Evolutionary conservation across 2,113 vertebrate genomes (phyloP).

Genomic region (Podarcis raffonei): DNA sequence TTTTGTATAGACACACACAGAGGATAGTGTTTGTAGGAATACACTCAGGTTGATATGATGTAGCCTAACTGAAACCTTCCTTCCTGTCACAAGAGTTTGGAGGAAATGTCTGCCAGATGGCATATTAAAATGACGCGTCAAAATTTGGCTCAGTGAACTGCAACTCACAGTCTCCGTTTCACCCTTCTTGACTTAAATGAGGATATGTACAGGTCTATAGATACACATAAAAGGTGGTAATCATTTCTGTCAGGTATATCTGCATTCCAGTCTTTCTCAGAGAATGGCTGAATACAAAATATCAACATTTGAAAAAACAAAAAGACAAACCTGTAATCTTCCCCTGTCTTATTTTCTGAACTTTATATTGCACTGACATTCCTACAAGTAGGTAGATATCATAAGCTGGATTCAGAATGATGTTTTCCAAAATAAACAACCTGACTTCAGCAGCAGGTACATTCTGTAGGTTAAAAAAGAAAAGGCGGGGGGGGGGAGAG

Average conservation of each 20-base stretch:
- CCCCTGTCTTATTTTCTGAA: slow-evolving; percentile 94
- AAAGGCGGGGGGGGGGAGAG: no score
- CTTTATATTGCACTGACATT: slow-evolving; percentile 88
- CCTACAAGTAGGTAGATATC: slow-evolving; percentile 91
- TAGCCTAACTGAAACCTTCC: not conserved
- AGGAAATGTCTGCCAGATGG: not conserved
- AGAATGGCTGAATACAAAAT: slow-evolving; percentile 22
- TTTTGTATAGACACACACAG: not conserved
- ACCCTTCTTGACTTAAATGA: not conserved
- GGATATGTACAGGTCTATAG: not conserved
- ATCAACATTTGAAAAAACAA: not conserved
- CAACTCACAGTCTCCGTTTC: not conserved
- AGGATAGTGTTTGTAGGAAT: not conserved
- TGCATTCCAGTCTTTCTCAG: slow-evolving; percentile 10
- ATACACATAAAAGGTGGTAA: not conserved
- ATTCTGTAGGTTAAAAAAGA: slow-evolving; percentile 73
- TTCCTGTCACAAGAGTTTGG: not conserved
- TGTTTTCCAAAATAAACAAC: slow-evolving; percentile 95
- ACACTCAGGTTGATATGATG: not conserved
- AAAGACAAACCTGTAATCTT: slow-evolving; percentile 88
- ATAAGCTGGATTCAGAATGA: slow-evolving; percentile 88
- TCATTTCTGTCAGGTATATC: not conserved
- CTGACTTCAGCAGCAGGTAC: slow-evolving; percentile 92
- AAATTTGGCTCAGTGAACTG: not conserved
- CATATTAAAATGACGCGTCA: not conserved